These are phyloP conservation scores for Drosophila varians DNA, from an alignment of 1,140 invertebrate genomes.

Conservation along the genomic window DNA sequence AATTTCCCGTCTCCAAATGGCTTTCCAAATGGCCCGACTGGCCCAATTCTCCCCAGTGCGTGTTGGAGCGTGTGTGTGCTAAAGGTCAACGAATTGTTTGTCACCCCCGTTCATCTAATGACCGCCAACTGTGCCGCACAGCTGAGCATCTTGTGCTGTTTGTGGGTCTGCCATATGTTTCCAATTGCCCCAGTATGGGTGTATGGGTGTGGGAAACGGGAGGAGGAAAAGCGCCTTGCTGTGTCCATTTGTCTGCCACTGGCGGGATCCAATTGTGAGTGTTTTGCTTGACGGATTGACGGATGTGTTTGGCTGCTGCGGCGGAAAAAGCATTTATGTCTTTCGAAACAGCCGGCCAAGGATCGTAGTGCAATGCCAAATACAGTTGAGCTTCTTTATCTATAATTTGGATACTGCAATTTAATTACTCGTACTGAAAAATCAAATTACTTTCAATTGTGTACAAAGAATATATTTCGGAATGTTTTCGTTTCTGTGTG, in stretches of 20 bases:
- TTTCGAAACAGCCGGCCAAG: conserved; percentile 15
- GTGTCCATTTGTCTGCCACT: conserved; percentile 73
- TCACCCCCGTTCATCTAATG: conserved; percentile 62
- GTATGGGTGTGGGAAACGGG: neutral
- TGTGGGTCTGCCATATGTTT: conserved; percentile 57
- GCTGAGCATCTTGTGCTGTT: conserved; percentile 56
- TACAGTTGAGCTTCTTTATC: neutral
- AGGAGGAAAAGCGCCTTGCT: conserved; percentile 47
- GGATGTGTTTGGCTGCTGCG: conserved; percentile 30
- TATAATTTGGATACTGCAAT: neutral
- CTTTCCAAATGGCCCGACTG: conserved; percentile 49
- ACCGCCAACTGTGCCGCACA: conserved; percentile 75
- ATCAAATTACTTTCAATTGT: no score
- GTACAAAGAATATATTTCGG: no score
- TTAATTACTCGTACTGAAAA: no score
- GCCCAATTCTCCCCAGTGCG: neutral
- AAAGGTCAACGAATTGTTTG: conserved; percentile 73
- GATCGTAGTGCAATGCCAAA: conserved; percentile 4
- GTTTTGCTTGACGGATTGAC: conserved; percentile 53
- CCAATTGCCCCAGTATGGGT: conserved; percentile 40
- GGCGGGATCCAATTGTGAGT: conserved; percentile 44
- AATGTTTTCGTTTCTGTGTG: neutral
- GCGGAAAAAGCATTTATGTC: conserved; percentile 10
- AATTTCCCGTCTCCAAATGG: conserved; percentile 67
- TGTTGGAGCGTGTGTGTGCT: conserved; percentile 14